Percentiles rank a stretch among this genome's conserved stretches.
Conservation (phyloP, 1,140 invertebrate genomes). For the Ostrea edulis region DNA sequence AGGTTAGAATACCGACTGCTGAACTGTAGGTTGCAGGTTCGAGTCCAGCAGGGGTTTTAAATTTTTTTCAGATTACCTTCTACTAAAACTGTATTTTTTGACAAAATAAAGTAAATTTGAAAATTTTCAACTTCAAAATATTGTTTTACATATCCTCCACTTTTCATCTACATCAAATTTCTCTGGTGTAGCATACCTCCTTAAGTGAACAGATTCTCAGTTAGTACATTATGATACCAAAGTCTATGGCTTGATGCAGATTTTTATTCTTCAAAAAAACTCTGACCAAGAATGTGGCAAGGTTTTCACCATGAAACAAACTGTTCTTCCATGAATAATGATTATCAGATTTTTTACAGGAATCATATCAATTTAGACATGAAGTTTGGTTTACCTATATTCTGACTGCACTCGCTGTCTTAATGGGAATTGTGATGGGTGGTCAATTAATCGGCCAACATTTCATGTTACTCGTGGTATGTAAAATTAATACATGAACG, state of each 20-base stretch:
- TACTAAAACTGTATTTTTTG: too few species aligned
- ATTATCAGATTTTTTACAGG: slow-evolving; percentile 55
- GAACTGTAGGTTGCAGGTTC: too few species aligned
- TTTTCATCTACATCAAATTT: too few species aligned
- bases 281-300: background rate
- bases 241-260: slow-evolving; percentile 9
- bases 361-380: slow-evolving; percentile 68
- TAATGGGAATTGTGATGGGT: slow-evolving; percentile 68
- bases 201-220: background rate
- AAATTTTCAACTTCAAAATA: too few species aligned
- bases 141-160: too few species aligned
- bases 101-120: too few species aligned
- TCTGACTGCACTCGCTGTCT: slow-evolving; percentile 57
- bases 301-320: background rate
- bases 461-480: slow-evolving; percentile 68
- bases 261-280: background rate
- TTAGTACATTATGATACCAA: background rate
- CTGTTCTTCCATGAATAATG: background rate
- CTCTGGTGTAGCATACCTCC: too few species aligned
- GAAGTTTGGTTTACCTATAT: slow-evolving; percentile 71
- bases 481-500: slow-evolving; percentile 45
- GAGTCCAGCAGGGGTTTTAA: too few species aligned
- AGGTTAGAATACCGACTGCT: too few species aligned
- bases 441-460: slow-evolving; percentile 63
- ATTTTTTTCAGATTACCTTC: too few species aligned